Conservation (phyloP, 2,113 vertebrate species). For the Taurulus bubalis region DNA sequence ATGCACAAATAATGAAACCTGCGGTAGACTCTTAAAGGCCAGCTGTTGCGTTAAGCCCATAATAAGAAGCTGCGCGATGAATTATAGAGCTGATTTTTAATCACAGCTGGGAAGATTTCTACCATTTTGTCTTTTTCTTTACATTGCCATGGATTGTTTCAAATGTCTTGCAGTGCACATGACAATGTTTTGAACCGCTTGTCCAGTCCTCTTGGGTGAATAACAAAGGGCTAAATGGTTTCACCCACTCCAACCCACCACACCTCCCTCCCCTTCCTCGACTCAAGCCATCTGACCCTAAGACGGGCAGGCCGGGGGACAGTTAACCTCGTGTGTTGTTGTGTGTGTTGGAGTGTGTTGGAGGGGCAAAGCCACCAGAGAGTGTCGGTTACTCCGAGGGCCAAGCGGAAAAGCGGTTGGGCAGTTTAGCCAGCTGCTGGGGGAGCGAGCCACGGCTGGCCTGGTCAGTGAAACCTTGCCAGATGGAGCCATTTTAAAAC, state of each 20-base stretch:
- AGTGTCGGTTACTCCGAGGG: constrained; percentile 77
- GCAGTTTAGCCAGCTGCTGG: constrained; percentile 84
- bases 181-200: constrained; percentile 40
- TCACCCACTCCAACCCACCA: constrained; percentile 41
- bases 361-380: constrained; percentile 60
- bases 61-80: constrained; percentile 32
- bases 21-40: constrained; percentile 61
- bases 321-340: constrained; percentile 67
- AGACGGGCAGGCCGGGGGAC: constrained; percentile 66
- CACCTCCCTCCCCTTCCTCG: constrained; percentile 34
- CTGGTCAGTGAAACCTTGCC: constrained; percentile 82
- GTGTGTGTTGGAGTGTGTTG: constrained; percentile 39
- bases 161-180: not conserved
- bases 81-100: constrained; percentile 1
- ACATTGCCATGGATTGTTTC: constrained; percentile 1
- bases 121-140: not conserved
- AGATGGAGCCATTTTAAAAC: constrained; percentile 82
- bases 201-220: constrained; percentile 14
- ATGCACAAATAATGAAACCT: constrained; percentile 52
- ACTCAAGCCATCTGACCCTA: constrained; percentile 76
- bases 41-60: constrained; percentile 71
- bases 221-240: constrained; percentile 72
- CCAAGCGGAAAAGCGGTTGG: constrained; percentile 80
- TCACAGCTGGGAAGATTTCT: not conserved
- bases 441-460: constrained; percentile 60